phyloP scores from a whole-genome alignment of 2,888 invertebrate genomes.

The Molanna angustata region DNA sequence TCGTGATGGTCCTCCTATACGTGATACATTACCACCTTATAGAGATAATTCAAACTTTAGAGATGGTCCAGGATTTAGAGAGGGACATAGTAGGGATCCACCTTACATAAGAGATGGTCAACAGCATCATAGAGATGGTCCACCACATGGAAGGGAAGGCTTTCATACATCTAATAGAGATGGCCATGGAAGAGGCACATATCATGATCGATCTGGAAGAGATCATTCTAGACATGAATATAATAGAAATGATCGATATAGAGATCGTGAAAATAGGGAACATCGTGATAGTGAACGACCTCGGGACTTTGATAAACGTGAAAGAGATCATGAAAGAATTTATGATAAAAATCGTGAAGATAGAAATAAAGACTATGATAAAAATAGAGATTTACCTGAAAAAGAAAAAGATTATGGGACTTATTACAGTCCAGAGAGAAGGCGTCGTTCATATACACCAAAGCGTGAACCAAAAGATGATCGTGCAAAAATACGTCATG shows the following conservation, averaged over 20 bases:
- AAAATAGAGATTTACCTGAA: constrained; percentile 32
- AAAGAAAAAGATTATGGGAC: constrained; percentile 24
- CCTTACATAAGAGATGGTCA: constrained; percentile 19
- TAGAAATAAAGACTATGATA: constrained; percentile 46
- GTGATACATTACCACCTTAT: constrained; percentile 37
- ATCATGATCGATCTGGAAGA: constrained; percentile 37
- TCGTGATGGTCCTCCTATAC: constrained; percentile 34
- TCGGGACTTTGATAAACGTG: constrained; percentile 47
- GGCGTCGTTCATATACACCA: constrained; percentile 37
- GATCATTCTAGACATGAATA: constrained; percentile 41
- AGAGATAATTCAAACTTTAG: constrained; percentile 36
- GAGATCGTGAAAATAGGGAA: constrained; percentile 48
- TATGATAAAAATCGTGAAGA: constrained; percentile 42
- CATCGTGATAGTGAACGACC: constrained; percentile 41
- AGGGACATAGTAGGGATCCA: constrained; percentile 10
- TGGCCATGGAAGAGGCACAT: constrained; percentile 15
- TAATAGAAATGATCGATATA: constrained; percentile 37
- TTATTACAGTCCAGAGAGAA: constrained; percentile 27
- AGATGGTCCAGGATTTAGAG: constrained; percentile 25
- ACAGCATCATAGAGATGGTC: constrained; percentile 20
- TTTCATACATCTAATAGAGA: constrained; percentile 15
- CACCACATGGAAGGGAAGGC: constrained; percentile 17
- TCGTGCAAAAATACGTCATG: constrained; percentile 41
- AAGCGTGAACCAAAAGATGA: constrained; percentile 43
- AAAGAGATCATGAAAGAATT: constrained; percentile 42